Evolutionary conservation across 2,888 invertebrate species (phyloP), one percentile per base, ranked within the genome.

Genomic region (Malacosoma neustria): DNA sequence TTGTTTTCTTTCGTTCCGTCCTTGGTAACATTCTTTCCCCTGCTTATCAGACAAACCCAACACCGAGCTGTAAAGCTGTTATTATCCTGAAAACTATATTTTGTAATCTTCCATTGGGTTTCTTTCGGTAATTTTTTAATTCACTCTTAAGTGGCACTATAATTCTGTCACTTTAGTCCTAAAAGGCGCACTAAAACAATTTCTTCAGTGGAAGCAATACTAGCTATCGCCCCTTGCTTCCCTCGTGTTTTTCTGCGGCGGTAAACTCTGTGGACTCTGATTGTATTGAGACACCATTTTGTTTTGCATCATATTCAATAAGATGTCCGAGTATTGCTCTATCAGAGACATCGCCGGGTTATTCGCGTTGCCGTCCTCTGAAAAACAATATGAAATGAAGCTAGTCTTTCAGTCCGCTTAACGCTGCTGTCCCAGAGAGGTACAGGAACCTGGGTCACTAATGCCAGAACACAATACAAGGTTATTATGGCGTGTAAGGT

Each of bases 281-380:
- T 70, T 50, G 56, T 76, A 76, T 38, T 84, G 80, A 43, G 72
- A 79, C 33, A 85, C 82, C 77, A 87, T 77, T 49, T 85, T 82
- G 13, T 56, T 77, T 44, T 85, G 85, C 85, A 85, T 82, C 74
- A 85, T 81, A 48, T 89, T 89, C 32, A 89, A 85, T 11, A 90
- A 68, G 29, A 90, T 85, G 59, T 90, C 90, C 7, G 89, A 88
- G 62, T 89, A 90, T 51, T 89, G 89, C 45, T 89, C 89, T 54
- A 89, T 89, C 53, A 89, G 79, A 22, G 88, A 86, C 71, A 82
- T 71, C 2, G 80, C 77, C 6, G 80, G 72, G 46, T 80, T 80
- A 29, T 61, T 65, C 0, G 69, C 48, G 36, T 61, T 61, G 11
- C 56, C 60, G 3, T 69, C 61, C 45, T 81, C 81, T 81, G 72